Base-by-base conservation (phyloP, 2,888 invertebrate species). In the Odontomyia ornata region DNA sequence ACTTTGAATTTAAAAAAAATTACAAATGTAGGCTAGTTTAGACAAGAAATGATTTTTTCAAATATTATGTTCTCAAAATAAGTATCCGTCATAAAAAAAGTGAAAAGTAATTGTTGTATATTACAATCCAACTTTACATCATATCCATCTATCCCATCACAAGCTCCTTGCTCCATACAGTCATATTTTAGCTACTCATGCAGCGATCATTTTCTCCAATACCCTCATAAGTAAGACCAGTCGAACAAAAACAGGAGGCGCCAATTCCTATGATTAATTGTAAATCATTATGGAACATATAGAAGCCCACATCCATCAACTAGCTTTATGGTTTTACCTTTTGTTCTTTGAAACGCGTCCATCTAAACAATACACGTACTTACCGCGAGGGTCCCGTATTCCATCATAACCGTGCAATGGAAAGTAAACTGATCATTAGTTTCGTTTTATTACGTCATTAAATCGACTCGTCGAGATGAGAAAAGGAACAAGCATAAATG, bases 361-460 rank as follows among this genome's bases (percentile, higher is more conserved):
- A 30, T 30, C 23, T 18, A 64, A 28, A 64, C 64, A 30, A 21
- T 60, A 23, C 28, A 64, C 30, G n/a, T 15, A 13, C 64, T 30
- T 11, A 15, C 5, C 56, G 56, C 11, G 4, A 36, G 3, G 5
- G 36, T 36, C 36, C 36, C 9, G 36, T 36, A 5, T 2, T 7
- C 23, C 25, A 60, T 2, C 57, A 60, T 60, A 25, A 21, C 57
- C 30, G 27, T 18, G n/a, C 15, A 30, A 71, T 71, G 71, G 52
- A 71, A 47, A 71, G 71, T 71, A 47, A 71, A 71, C 71, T 71
- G 47, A 47, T 71, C 71, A 71, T 71, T 71, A 71, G 71, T 71
- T 71, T 25, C 25, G 47, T 71, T 52, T 71, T 71, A 71, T 71
- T 71, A 27, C 71, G 71, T 47, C 52, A 52, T 71, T 47, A 71